Percentiles rank a stretch among this genome's conserved stretches.
phyloP scores from a whole-genome alignment of 2,888 invertebrate species.

The Amiota minor region DNA sequence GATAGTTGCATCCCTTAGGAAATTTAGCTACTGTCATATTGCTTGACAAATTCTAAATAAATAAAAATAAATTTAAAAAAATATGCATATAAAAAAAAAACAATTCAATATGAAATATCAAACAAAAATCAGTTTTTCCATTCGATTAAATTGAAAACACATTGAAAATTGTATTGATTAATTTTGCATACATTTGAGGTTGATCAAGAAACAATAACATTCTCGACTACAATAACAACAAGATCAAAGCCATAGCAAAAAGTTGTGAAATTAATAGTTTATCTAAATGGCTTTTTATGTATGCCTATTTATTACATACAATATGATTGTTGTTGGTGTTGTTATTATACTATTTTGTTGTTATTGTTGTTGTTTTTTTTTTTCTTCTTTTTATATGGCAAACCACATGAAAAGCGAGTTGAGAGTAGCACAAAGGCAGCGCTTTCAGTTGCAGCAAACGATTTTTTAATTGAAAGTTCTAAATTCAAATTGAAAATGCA shows the following conservation, averaged over 20 bases:
- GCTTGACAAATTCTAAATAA: too few species aligned
- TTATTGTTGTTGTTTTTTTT: not conserved
- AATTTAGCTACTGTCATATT: too few species aligned
- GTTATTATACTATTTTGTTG: not conserved
- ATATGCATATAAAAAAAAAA: too few species aligned
- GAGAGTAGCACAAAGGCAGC: constrained; percentile 2
- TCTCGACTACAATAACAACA: not conserved
- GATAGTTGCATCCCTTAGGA: too few species aligned
- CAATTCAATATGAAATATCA: too few species aligned
- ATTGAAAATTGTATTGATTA: constrained; percentile 1
- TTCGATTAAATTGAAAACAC: not conserved
- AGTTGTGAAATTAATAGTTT: constrained; percentile 5
- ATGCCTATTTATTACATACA: not conserved
- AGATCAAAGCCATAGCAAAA: not conserved
- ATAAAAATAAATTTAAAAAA: too few species aligned
- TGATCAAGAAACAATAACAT: not conserved
- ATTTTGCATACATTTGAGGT: constrained; percentile 9
- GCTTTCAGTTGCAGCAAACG: constrained; percentile 10
- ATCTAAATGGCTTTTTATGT: not conserved
- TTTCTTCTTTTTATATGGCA: not conserved
- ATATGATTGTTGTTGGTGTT: not conserved
- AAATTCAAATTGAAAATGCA: constrained; percentile 13
- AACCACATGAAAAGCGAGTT: constrained; percentile 10
- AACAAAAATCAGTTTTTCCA: too few species aligned
- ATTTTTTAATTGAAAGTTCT: constrained; percentile 25